A percentile compares a stretch with the other conserved stretches of the same genome.
Conservation (phyloP, 2,888 invertebrate species). For the Cosmorhoe ocellata region DNA sequence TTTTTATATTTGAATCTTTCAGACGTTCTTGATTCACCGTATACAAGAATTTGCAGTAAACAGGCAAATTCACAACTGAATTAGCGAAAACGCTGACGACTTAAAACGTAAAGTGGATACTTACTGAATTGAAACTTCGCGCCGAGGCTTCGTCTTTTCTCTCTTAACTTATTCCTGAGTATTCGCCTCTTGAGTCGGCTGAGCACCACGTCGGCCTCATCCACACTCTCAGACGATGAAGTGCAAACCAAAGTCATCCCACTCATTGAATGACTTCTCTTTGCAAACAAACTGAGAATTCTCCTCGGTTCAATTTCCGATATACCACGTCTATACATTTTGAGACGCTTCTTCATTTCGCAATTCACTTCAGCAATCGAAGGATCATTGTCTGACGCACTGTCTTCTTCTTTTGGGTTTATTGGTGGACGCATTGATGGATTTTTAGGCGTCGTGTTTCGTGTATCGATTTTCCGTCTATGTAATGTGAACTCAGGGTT, state of each 20-base stretch:
- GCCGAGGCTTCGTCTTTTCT: constrained; percentile 66
- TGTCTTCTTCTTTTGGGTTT: constrained; percentile 53
- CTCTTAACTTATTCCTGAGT: constrained; percentile 75
- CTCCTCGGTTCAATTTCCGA: constrained; percentile 67
- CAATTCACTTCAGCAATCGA: constrained; percentile 70
- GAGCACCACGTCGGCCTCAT: constrained; percentile 77
- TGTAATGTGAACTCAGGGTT: constrained; percentile 69
- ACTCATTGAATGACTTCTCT: constrained; percentile 68
- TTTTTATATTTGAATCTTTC: too few relatives aligned
- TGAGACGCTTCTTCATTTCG: constrained; percentile 76
- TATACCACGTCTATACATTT: constrained; percentile 76
- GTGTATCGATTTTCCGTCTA: constrained; percentile 32
- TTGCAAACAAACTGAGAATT: constrained; percentile 51
- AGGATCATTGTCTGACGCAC: constrained; percentile 65
- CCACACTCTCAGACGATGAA: constrained; percentile 79
- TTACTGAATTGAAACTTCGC: constrained; percentile 64
- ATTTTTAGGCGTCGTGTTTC: constrained; percentile 1
- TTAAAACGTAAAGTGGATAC: constrained; percentile 41
- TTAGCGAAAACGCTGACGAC: constrained; percentile 26
- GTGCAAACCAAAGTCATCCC: constrained; percentile 56
- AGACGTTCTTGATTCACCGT: too few relatives aligned
- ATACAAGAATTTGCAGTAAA: not conserved
- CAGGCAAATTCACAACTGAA: constrained; percentile 21
- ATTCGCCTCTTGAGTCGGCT: constrained; percentile 77
- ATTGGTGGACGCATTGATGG: constrained; percentile 47